Evolutionary conservation across 2,797 vertebrate species (phyloP).

Genomic region (Lacerta viridis): DNA sequence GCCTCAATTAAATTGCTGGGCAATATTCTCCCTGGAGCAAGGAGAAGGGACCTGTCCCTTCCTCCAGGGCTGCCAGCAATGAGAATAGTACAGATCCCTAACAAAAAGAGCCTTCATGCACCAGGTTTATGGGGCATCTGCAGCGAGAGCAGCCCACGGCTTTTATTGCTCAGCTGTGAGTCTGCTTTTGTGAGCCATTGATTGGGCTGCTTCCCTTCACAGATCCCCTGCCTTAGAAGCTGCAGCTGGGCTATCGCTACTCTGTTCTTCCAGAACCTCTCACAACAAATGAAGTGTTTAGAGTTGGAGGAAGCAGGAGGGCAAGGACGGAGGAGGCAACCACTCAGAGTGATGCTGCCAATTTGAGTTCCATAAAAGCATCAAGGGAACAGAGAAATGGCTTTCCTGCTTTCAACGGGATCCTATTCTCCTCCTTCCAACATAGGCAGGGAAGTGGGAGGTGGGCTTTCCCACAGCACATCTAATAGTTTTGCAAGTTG

Average conservation of each 20-base stretch:
- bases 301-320: conserved; percentile 60
- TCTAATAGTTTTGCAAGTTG: background rate
- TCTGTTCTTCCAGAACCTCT: conserved; percentile 55
- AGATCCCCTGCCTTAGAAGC: conserved; percentile 28
- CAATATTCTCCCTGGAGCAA: background rate
- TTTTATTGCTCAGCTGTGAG: conserved; percentile 25
- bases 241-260: conserved; percentile 75
- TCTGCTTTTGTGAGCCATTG: conserved; percentile 29
- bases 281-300: conserved; percentile 62
- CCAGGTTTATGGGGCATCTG: conserved; percentile 20
- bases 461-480: background rate
- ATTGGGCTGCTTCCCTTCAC: conserved; percentile 16
- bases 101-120: conserved; percentile 32
- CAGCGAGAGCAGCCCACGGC: conserved; percentile 2
- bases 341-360: background rate
- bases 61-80: background rate
- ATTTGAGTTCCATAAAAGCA: conserved; percentile 4
- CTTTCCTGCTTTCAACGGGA: background rate
- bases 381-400: background rate
- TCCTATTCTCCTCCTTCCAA: background rate
- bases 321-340: background rate
- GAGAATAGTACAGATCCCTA: conserved; percentile 4
- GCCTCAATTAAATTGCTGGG: conserved; percentile 10
- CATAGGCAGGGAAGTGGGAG: background rate
- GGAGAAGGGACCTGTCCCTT: conserved; percentile 6